phyloP scores from a whole-genome alignment of 1,140 invertebrate species.

The Meloidogyne exigua region DNA sequence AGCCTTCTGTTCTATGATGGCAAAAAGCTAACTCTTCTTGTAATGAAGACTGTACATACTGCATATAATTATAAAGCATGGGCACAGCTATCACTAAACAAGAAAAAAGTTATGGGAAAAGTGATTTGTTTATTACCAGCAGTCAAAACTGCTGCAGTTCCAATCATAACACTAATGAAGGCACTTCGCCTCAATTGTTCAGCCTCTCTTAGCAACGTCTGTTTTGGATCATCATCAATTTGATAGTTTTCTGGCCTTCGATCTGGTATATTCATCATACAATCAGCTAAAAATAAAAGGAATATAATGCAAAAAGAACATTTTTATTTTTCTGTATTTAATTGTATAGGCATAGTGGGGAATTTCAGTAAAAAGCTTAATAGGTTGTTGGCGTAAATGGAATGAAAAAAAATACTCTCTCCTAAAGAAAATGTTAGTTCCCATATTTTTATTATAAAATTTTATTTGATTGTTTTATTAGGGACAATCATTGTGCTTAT shows the following conservation, averaged over 20 bases:
- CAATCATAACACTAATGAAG: constrained; percentile 54
- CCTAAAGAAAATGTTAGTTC: neutral
- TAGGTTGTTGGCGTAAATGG: neutral
- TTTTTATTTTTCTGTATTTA: neutral
- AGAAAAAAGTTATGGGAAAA: neutral
- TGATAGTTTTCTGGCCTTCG: neutral
- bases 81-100: constrained; percentile 47
- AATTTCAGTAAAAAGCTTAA: neutral
- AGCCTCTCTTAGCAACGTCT: constrained; percentile 32
- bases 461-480: neutral
- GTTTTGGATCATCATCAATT: constrained; percentile 24
- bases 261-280: constrained; percentile 11
- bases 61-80: constrained; percentile 58
- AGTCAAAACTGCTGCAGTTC: constrained; percentile 52
- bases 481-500: too few species aligned
- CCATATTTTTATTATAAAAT: neutral
- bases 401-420: neutral
- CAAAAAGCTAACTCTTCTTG: constrained; percentile 40
- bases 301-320: neutral
- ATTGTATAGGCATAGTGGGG: neutral
- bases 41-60: constrained; percentile 41
- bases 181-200: constrained; percentile 42
- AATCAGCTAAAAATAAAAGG: neutral
- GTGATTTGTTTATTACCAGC: constrained; percentile 16
- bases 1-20: constrained; percentile 31